Percentiles rank a stretch among this genome's conserved stretches.
Evolutionary conservation across 2,797 vertebrate species (phyloP).

Genomic region (Anniella stebbinsi): DNA sequence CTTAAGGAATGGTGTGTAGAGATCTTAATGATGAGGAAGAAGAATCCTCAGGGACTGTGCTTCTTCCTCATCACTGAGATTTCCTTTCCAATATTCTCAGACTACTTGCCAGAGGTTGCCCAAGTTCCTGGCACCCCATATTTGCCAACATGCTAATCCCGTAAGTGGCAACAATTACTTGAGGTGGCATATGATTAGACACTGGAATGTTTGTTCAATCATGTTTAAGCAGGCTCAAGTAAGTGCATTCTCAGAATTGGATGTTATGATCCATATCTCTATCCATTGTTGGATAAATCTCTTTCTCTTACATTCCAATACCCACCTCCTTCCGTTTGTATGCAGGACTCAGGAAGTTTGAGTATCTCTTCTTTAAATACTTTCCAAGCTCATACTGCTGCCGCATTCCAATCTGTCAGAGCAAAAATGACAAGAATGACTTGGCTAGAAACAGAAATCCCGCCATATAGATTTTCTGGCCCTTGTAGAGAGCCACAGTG

Average conservation of each 20-base stretch:
- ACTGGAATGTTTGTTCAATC: background rate
- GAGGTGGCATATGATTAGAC: background rate
- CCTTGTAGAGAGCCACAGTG: background rate
- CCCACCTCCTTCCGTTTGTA: slow-evolving; percentile 80
- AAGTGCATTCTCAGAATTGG: background rate
- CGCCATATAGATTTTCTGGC: background rate
- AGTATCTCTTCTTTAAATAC: slow-evolving; percentile 77
- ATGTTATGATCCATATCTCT: background rate
- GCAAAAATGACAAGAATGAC: slow-evolving; percentile 36
- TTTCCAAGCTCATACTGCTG: slow-evolving; percentile 81
- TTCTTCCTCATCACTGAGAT: background rate
- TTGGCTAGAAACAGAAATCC: background rate
- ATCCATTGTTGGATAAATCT: background rate
- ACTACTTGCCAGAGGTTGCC: background rate
- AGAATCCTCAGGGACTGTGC: background rate
- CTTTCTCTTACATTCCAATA: background rate
- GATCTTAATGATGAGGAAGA: background rate
- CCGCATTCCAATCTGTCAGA: slow-evolving; percentile 77
- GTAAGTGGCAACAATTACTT: background rate
- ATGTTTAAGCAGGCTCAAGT: background rate
- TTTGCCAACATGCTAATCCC: background rate
- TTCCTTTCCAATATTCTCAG: background rate
- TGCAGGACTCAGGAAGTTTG: slow-evolving; percentile 75
- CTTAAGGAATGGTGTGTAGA: background rate
- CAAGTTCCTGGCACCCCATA: background rate